phyloP scores from a whole-genome alignment of 2,113 vertebrate genomes.

The Colaptes auratus region DNA sequence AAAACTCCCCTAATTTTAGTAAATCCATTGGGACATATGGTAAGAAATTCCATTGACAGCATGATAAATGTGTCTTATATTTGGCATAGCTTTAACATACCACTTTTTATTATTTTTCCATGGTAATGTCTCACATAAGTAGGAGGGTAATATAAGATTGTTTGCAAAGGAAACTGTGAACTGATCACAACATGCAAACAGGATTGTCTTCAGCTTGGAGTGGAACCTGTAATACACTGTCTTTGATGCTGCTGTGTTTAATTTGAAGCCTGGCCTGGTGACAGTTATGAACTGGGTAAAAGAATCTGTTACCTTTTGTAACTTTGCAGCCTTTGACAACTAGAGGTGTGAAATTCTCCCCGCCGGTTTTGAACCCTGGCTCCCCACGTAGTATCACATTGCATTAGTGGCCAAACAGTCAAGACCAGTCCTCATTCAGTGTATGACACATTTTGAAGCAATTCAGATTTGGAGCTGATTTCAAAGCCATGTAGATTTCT shows the following conservation, averaged over 20 bases:
- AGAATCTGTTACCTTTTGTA: background rate
- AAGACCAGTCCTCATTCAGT: slow-evolving; percentile 30
- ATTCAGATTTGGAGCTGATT: slow-evolving; percentile 69
- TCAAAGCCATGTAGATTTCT: slow-evolving; percentile 56
- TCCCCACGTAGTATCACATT: background rate
- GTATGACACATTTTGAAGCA: slow-evolving; percentile 70
- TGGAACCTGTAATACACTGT: background rate
- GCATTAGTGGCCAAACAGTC: background rate
- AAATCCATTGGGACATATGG: slow-evolving; percentile 11
- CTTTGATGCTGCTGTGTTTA: background rate
- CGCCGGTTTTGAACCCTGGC: background rate
- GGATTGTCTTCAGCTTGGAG: background rate
- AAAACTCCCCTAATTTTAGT: background rate
- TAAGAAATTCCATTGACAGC: slow-evolving; percentile 28
- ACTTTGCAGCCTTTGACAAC: background rate
- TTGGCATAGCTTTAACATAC: slow-evolving; percentile 41
- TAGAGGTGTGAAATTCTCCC: background rate
- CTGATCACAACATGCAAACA: background rate
- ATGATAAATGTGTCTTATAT: slow-evolving; percentile 46
- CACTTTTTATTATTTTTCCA: slow-evolving; percentile 53
- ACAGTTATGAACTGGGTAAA: background rate
- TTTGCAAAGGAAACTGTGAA: slow-evolving; percentile 34
- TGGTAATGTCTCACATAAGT: background rate
- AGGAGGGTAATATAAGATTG: background rate
- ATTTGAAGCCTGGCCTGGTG: background rate